Evolutionary conservation across 2,113 vertebrate species (phyloP).

Genomic region (Pseudorhombus dupliciocellatus): DNA sequence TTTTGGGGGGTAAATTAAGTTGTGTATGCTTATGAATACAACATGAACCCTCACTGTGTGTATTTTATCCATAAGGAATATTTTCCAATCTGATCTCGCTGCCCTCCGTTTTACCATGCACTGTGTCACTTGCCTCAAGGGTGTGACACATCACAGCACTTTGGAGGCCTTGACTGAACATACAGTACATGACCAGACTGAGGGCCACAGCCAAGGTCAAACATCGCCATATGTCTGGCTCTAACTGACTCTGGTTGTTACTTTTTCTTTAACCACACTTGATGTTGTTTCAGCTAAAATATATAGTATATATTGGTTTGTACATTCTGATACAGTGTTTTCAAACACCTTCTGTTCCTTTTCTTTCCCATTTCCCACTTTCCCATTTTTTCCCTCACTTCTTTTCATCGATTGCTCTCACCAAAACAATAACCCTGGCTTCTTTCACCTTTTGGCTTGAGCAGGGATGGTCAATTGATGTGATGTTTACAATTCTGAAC

Average conservation of each 20-base stretch:
- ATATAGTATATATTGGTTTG: too few relatives aligned
- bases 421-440: slow-evolving; percentile 1
- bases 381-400: background rate
- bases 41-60: background rate
- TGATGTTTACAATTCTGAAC: slow-evolving; percentile 3
- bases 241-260: background rate
- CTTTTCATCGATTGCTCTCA: background rate
- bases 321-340: too few relatives aligned
- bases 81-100: slow-evolving; percentile 12
- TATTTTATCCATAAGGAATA: background rate
- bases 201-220: slow-evolving; percentile 27
- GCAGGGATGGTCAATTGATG: background rate
- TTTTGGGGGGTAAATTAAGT: background rate
- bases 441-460: background rate
- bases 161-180: slow-evolving; percentile 19
- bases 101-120: slow-evolving; percentile 1
- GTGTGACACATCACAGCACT: slow-evolving; percentile 28
- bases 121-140: slow-evolving; percentile 34
- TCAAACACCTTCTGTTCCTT: too few relatives aligned
- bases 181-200: slow-evolving; percentile 27
- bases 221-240: slow-evolving; percentile 18
- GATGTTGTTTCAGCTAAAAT: background rate
- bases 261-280: background rate
- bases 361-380: background rate
- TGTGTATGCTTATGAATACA: background rate